Evolutionary conservation across 2,888 invertebrate genomes (phyloP).

Genomic region (Synanthedon myopaeformis): DNA sequence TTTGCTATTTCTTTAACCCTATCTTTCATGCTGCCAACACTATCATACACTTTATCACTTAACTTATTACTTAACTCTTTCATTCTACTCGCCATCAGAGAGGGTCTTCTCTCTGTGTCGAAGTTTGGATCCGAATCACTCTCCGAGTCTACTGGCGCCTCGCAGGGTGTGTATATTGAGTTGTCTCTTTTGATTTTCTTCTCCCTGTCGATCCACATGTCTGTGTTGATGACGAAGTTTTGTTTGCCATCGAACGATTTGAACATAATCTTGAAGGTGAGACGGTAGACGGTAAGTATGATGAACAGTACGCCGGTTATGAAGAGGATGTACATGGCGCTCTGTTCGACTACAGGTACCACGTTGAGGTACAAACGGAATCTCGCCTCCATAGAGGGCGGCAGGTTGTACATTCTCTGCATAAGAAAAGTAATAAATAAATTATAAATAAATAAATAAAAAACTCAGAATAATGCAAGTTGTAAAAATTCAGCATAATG

Average conservation of each 20-base stretch:
- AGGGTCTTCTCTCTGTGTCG: conserved; percentile 18
- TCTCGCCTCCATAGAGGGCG: conserved; percentile 70
- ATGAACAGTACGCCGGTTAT: conserved; percentile 62
- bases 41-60: conserved; percentile 45
- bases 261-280: conserved; percentile 60
- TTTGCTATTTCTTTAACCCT: conserved; percentile 29
- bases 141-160: conserved; percentile 42
- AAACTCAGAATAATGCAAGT: too few species aligned
- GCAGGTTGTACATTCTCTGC: conserved; percentile 79
- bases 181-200: conserved; percentile 16
- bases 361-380: conserved; percentile 81
- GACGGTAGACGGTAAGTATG: conserved; percentile 54
- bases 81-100: conserved; percentile 27
- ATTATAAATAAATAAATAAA: too few species aligned
- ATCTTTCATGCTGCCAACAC: conserved; percentile 39
- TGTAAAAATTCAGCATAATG: too few species aligned
- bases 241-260: conserved; percentile 28
- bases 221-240: conserved; percentile 23
- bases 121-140: conserved; percentile 26
- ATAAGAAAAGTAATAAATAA: conserved; percentile 21
- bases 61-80: conserved; percentile 37
- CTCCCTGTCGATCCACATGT: conserved; percentile 27
- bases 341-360: conserved; percentile 73
- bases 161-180: conserved; percentile 48
- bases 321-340: conserved; percentile 67